Conservation (phyloP, 2,113 vertebrate genomes). For the Ptyas mucosa region DNA sequence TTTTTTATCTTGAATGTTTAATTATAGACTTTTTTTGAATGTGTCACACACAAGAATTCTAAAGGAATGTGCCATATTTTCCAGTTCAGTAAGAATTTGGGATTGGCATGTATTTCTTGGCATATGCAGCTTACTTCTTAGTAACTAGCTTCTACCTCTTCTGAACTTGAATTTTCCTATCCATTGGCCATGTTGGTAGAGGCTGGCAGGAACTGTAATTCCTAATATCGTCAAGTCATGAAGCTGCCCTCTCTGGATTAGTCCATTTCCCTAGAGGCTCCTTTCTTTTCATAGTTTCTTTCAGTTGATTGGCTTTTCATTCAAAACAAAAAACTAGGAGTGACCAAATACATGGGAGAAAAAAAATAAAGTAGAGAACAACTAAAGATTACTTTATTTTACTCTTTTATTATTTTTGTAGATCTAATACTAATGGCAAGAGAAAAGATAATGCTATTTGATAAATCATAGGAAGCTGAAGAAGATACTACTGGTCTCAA, state of each 20-base stretch:
- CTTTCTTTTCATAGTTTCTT: not conserved
- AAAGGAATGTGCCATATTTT: not conserved
- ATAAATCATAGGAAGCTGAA: constrained; percentile 55
- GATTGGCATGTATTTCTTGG: not conserved
- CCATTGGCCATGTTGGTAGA: not conserved
- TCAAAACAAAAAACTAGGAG: constrained; percentile 55
- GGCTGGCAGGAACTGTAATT: not conserved
- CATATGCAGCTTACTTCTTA: not conserved
- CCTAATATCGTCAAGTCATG: not conserved
- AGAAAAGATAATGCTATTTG: constrained; percentile 58
- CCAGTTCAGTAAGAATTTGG: too few relatives aligned
- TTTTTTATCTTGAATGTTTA: not conserved
- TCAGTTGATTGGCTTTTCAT: not conserved
- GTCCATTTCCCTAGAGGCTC: not conserved
- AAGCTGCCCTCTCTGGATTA: not conserved
- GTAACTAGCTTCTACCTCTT: not conserved
- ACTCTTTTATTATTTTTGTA: constrained; percentile 73
- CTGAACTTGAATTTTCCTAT: not conserved
- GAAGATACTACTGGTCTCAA: not conserved
- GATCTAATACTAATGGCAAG: constrained; percentile 69
- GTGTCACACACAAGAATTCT: not conserved
- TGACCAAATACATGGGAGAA: constrained; percentile 75
- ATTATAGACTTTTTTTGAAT: not conserved
- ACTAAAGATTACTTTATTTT: constrained; percentile 73
- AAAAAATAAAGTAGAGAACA: not conserved